Percentiles rank a stretch among this genome's conserved stretches.
These are phyloP conservation scores for Vireo altiloquus DNA, from an alignment of 2,113 vertebrate genomes.

Conservation along the genomic window DNA sequence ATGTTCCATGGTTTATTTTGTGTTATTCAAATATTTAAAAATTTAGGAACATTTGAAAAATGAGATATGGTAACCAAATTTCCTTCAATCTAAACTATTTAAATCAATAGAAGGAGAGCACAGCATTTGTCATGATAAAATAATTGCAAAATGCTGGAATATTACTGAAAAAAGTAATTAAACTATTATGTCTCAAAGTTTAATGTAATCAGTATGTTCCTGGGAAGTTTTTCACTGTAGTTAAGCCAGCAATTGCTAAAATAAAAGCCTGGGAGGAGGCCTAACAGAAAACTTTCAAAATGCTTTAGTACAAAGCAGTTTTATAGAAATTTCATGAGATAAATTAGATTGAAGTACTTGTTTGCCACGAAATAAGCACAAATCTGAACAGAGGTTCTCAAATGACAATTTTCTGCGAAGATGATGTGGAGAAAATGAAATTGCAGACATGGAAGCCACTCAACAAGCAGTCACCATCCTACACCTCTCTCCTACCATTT, in stretches of 20 bases:
- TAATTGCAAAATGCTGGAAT: neutral
- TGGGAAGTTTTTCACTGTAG: neutral
- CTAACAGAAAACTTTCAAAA: neutral
- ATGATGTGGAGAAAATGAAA: neutral
- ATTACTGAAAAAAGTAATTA: neutral
- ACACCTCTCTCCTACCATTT: neutral
- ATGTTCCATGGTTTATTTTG: neutral
- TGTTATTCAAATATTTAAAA: neutral
- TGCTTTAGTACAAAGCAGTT: neutral
- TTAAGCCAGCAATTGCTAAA: neutral
- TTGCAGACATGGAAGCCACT: neutral
- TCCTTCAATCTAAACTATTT: neutral
- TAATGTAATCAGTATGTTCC: neutral
- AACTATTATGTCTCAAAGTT: neutral
- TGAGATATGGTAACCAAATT: neutral
- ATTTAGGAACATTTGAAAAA: neutral
- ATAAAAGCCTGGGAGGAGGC: neutral
- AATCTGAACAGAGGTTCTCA: neutral
- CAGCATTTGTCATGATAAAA: neutral
- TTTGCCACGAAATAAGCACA: slow-evolving; percentile 6
- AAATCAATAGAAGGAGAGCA: neutral
- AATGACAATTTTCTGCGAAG: neutral
- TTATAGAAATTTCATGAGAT: neutral
- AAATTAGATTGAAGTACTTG: neutral
- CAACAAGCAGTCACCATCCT: neutral